These are phyloP conservation scores for Callyntrura sp. DNA, from an alignment of 2,888 invertebrate species.

Conservation along the genomic window DNA sequence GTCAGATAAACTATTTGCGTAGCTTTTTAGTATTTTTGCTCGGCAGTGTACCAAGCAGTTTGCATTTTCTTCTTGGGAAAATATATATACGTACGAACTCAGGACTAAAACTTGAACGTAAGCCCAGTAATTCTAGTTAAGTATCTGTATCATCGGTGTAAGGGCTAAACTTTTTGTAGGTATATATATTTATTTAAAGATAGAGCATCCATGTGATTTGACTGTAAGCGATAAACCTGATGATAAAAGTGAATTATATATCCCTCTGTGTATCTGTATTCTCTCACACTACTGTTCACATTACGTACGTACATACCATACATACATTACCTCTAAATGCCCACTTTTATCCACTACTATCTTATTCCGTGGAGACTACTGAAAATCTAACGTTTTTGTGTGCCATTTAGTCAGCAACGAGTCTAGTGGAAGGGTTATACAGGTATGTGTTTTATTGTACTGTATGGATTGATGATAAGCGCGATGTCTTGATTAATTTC, in stretches of 20 bases:
- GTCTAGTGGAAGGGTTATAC: conserved; percentile 7
- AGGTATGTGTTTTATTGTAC: background rate
- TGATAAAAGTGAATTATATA: conserved; percentile 49
- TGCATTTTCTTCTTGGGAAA: background rate
- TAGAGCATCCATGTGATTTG: conserved; percentile 30
- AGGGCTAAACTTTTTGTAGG: background rate
- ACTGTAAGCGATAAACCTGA: conserved; percentile 32
- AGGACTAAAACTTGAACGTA: background rate
- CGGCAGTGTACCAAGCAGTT: background rate
- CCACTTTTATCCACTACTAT: no score
- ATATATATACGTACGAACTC: background rate
- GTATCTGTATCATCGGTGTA: background rate
- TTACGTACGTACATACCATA: background rate
- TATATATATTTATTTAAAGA: background rate
- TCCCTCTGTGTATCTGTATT: background rate
- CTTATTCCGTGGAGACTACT: background rate
- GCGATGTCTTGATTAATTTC: background rate
- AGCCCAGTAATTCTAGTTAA: no score
- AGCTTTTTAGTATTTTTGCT: background rate
- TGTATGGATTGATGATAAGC: background rate
- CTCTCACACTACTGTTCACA: background rate
- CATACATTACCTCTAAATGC: background rate
- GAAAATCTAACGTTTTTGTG: conserved; percentile 27
- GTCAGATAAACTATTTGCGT: background rate
- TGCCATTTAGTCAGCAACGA: conserved; percentile 58